Percentiles rank a stretch among this genome's conserved stretches.
Conservation (phyloP, 2,888 invertebrate species). For the Idaea aversata region DNA sequence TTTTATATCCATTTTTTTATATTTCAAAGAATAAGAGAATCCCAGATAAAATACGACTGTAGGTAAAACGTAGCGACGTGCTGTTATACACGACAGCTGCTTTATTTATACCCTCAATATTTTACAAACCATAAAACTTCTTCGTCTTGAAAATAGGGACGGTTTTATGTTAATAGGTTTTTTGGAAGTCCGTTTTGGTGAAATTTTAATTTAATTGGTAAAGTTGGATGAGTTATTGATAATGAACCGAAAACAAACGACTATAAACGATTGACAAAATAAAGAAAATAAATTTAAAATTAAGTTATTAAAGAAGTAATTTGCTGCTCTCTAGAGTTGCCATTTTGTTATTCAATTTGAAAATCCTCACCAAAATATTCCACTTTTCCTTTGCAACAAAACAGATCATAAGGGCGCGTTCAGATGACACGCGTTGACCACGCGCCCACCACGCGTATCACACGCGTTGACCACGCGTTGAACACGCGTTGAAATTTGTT, state of each 20-base stretch:
- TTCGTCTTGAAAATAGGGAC: constrained; percentile 68
- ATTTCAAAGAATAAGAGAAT: constrained; percentile 67
- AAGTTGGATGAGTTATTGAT: constrained; percentile 33
- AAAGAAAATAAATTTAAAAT: no score
- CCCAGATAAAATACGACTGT: constrained; percentile 71
- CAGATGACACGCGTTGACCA: no score
- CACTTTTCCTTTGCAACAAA: no score
- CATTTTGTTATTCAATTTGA: no score
- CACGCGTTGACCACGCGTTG: no score
- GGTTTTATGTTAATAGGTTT: constrained; percentile 74
- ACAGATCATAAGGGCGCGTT: no score
- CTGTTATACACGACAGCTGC: constrained; percentile 72
- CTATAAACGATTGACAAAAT: no score
- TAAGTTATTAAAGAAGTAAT: no score
- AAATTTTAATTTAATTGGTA: constrained; percentile 38
- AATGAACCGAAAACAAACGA: constrained; percentile 8
- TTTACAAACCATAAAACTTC: constrained; percentile 78
- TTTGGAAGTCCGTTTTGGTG: constrained; percentile 40
- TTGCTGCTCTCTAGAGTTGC: no score
- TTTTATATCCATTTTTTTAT: constrained; percentile 61
- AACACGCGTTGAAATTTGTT: no score
- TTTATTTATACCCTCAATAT: constrained; percentile 78
- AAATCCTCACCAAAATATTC: no score
- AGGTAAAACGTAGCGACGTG: constrained; percentile 65
- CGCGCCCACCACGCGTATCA: no score